Base-by-base conservation (phyloP, 2,888 invertebrate genomes). In the Branchipolynoe longqiensis region DNA sequence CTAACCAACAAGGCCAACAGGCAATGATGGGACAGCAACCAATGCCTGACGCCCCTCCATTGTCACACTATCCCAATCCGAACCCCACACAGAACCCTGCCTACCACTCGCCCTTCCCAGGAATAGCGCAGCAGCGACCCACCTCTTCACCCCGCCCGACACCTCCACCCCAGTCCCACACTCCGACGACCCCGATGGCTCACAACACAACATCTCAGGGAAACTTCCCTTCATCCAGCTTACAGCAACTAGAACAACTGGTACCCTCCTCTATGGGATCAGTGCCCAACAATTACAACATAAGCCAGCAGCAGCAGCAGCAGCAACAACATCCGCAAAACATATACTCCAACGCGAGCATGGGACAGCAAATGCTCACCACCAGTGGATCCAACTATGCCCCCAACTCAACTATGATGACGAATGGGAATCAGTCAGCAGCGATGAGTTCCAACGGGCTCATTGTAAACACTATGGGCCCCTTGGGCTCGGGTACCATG, bases 31-130 rank as follows among this genome's bases (percentile, higher is more conserved):
- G 69, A 6, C 82, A 84, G 69, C 87, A 62, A 84, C 85, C 69
- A 56, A 84, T 86, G 38, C 86, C 85, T 58, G 89, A 89, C 58
- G 86, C 86, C 25, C 85, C 87, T n/a, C 85, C 87, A 36, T 78
- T 90, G 40, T 88, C 89, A 82, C 90, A 90, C 83, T 91, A 89
- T 83, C 89, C 90, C 40, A n/a, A n/a, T n/a, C 90, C 90, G 86
- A 91, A 89, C 88, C 90, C 91, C 73, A 87, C 88, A 69, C 90
- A 88, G 74, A 89, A 86, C 31, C 73, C 40, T 18, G 85, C 83
- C 54, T 83, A 59, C 69, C 81, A 81, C 28, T 74, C 36, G n/a
- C 48, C 56, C 4, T 87, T 86, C 78, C 86, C 88, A 14, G 73
- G 87, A 22, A 86, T 87, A 58, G 82, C 88, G 31, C 90, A 89